phyloP scores from a whole-genome alignment of 2,888 invertebrate genomes.

The Agonopterix subpropinquella region DNA sequence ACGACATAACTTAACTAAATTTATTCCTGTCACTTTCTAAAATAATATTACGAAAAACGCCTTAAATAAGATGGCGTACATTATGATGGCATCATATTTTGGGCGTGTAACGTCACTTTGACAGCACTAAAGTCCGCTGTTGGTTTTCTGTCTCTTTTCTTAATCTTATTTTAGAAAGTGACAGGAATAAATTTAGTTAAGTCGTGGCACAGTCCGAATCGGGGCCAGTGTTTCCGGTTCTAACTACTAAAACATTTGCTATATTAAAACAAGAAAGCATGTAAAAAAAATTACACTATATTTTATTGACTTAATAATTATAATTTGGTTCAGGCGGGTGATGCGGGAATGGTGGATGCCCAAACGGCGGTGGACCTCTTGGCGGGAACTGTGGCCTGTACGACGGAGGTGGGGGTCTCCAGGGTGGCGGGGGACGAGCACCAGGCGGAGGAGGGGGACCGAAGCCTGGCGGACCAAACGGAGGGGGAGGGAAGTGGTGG shows the following conservation, averaged over 20 bases:
- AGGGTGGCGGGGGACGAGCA: constrained; percentile 77
- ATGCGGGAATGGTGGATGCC: constrained; percentile 82
- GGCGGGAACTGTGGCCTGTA: constrained; percentile 79
- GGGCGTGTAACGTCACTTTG: too few species aligned
- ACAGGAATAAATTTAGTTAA: too few species aligned
- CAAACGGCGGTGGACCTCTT: constrained; percentile 79
- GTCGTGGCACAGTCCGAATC: too few species aligned
- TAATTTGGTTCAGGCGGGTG: constrained; percentile 69
- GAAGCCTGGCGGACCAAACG: constrained; percentile 53
- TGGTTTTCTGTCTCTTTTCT: too few species aligned
- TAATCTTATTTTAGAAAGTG: too few species aligned
- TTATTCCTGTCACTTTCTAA: too few species aligned
- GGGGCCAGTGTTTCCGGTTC: too few species aligned
- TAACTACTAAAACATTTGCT: background rate
- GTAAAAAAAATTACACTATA: background rate
- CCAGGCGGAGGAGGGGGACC: constrained; percentile 77
- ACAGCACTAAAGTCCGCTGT: too few species aligned
- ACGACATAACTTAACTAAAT: too few species aligned
- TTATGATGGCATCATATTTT: too few species aligned
- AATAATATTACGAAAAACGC: too few species aligned
- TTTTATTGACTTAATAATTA: constrained; percentile 49
- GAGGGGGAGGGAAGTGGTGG: constrained; percentile 47
- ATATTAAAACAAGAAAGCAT: background rate
- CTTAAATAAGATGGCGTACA: too few species aligned
- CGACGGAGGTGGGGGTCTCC: constrained; percentile 81